A percentile compares a stretch with the other conserved stretches of the same genome.
Conservation (phyloP, 1,140 invertebrate genomes). For the Eupristina koningsbergeri region DNA sequence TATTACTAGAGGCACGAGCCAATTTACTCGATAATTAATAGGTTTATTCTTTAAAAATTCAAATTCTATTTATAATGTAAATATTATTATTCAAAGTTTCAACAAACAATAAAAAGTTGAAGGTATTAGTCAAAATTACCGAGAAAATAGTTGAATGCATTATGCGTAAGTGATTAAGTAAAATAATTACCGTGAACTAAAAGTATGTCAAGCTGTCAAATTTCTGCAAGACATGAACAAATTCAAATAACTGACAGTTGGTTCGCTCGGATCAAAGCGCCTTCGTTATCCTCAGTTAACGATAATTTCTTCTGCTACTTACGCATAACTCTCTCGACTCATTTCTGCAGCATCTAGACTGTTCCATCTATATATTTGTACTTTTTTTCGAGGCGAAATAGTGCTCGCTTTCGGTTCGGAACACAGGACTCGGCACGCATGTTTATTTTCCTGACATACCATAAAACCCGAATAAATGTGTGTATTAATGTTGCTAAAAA, state of each 20-base stretch:
- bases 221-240: not conserved
- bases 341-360: not conserved
- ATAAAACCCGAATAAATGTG: not conserved
- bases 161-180: too few species aligned
- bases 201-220: not conserved
- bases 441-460: not conserved
- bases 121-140: too few species aligned
- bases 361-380: not conserved
- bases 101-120: too few species aligned
- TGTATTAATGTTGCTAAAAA: not conserved
- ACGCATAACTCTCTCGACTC: not conserved
- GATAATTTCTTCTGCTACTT: not conserved
- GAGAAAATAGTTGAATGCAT: too few species aligned
- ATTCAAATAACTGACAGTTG: not conserved
- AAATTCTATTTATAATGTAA: too few species aligned
- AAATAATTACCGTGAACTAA: too few species aligned
- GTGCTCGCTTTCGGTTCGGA: not conserved
- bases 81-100: too few species aligned
- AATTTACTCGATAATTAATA: too few species aligned
- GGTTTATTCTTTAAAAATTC: too few species aligned
- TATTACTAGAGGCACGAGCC: too few species aligned
- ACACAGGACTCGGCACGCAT: not conserved
- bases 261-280: not conserved
- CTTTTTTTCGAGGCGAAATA: not conserved
- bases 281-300: not conserved